Evolutionary conservation across 2,797 vertebrate species (phyloP), one percentile per base, ranked within the genome.

Genomic region (Pelobates cultripes): DNA sequence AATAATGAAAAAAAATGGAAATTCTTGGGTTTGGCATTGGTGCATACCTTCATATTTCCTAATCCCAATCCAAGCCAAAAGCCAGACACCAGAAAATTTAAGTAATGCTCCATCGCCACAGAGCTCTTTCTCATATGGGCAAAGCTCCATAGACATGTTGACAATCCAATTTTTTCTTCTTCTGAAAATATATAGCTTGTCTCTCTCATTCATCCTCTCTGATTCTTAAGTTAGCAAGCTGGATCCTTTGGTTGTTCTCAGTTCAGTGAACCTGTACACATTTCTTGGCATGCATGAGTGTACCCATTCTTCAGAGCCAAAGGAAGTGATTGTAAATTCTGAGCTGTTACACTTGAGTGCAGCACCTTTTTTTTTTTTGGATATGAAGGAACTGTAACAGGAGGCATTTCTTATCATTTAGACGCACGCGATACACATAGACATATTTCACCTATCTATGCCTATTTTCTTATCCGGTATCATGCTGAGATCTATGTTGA

Each of bases 191-290:
- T 83, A 83, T 73, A 51, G 53, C 75, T 51, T 61, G 70, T 69
- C 70, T 42, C 15, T 41, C 61, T 70, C 75, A 78, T 83, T 83
- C 57, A 78, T 78, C 70, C 77, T 83, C 43, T 40, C 43, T 68
- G 76, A 74, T 78, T 70, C 81, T 60, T 61, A 14, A 60, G 64
- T 73, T 83, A 78, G 81, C 75, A 73, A 75, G 28, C 76, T 68
- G 43, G 75, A 69, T 78, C 70, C 73, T 73, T 43, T 74, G 64
- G 51, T 61, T 78, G 45, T 83, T 68, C 53, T 75, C 77, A 63
- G 72, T 51, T 83, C 81, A 75, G 61, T 79, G 81, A 83, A 75
- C 66, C 71, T 72, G 28, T 51, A 75, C 71, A 70, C 53, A n/a
- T 70, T 61, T 64, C 67, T 43, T 44, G 71, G 61, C 70, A 83